These are phyloP conservation scores for Caenorhabditis japonica DNA, from an alignment of 2,888 invertebrate species.

Conservation along the genomic window DNA sequence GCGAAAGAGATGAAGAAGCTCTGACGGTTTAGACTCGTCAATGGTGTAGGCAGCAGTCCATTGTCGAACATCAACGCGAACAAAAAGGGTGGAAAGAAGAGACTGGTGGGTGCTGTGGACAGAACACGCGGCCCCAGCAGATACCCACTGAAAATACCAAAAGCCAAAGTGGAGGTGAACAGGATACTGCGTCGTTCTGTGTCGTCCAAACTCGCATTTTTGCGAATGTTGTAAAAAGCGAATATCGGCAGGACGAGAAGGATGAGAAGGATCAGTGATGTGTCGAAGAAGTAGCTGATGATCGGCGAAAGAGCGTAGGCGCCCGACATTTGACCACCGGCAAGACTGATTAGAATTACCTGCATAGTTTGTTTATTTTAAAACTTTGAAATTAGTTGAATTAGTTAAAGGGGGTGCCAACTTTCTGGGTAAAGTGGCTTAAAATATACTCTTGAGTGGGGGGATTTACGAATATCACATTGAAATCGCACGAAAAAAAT, in stretches of 20 bases:
- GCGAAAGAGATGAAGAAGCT: slow-evolving; percentile 45
- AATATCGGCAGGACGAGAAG: slow-evolving; percentile 60
- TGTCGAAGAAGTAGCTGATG: slow-evolving; percentile 57
- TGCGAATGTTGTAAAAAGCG: slow-evolving; percentile 55
- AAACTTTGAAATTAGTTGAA: not conserved
- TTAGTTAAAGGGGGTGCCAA: no score
- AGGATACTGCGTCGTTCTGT: slow-evolving; percentile 64
- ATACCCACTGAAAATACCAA: slow-evolving; percentile 62
- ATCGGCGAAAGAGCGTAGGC: slow-evolving; percentile 54
- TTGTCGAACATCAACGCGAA: slow-evolving; percentile 60
- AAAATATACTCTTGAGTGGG: no score
- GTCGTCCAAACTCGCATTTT: slow-evolving; percentile 63
- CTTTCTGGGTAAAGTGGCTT: no score
- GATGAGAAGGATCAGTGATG: slow-evolving; percentile 48
- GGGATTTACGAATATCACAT: no score
- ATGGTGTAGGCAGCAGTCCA: slow-evolving; percentile 26
- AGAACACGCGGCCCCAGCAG: slow-evolving; percentile 54
- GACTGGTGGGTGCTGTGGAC: slow-evolving; percentile 54
- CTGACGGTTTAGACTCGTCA: slow-evolving; percentile 32
- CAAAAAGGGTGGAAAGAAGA: slow-evolving; percentile 60
- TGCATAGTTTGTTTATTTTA: slow-evolving; percentile 19
- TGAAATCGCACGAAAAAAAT: no score
- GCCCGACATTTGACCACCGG: slow-evolving; percentile 63
- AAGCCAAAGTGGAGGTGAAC: slow-evolving; percentile 45
- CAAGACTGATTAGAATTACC: slow-evolving; percentile 62